A percentile compares a stretch with the other conserved stretches of the same genome.
Conservation (phyloP, 2,888 invertebrate genomes). For the Entomobrya multifasciata region DNA sequence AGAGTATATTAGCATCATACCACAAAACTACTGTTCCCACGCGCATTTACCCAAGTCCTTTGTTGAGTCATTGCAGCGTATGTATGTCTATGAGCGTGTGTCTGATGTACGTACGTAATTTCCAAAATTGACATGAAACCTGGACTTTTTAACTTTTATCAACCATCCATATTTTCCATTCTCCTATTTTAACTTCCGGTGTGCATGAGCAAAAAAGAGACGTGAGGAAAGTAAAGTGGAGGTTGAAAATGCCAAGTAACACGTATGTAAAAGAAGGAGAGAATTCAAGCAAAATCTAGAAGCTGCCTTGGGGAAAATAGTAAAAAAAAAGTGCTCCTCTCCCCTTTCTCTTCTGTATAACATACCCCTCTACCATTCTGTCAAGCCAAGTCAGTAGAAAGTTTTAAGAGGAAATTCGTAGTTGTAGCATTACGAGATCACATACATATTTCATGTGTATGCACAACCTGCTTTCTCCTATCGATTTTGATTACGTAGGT, state of each 20-base stretch:
- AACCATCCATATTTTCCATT: conserved; percentile 42
- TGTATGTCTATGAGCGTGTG: background rate
- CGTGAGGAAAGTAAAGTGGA: conserved; percentile 45
- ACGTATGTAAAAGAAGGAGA: background rate
- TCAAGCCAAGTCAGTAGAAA: background rate
- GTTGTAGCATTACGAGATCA: background rate
- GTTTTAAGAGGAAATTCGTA: conserved; percentile 30
- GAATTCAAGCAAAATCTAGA: background rate
- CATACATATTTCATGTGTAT: background rate
- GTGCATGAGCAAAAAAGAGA: conserved; percentile 42
- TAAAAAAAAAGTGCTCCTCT: background rate
- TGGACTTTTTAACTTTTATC: too few species aligned
- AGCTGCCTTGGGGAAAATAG: conserved; percentile 25
- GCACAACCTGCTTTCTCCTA: background rate
- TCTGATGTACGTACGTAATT: background rate
- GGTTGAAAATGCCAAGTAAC: background rate
- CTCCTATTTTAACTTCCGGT: conserved; percentile 42
- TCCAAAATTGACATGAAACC: background rate
- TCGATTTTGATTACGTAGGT: conserved; percentile 57
- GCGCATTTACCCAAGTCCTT: too few species aligned
- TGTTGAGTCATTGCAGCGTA: too few species aligned
- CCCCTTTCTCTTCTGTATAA: background rate
- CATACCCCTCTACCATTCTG: background rate
- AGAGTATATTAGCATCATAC: background rate
- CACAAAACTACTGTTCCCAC: background rate